Conservation (phyloP, 2,888 invertebrate genomes). For the Tenthredo scrophulariae region DNA sequence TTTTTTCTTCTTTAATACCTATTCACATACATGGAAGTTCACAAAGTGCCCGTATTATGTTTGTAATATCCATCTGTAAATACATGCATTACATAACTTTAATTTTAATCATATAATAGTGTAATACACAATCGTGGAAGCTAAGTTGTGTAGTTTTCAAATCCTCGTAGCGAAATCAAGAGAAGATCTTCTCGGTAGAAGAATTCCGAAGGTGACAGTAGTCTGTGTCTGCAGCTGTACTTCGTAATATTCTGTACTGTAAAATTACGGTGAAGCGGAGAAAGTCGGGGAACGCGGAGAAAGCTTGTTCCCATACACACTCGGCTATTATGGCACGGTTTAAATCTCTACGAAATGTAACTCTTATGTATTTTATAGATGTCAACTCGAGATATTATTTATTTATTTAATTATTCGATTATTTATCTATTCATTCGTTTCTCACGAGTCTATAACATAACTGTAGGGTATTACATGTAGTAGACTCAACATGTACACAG, state of each 20-base stretch:
- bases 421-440: neutral
- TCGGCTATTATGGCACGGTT: neutral
- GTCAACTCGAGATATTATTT: neutral
- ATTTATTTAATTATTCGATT: neutral
- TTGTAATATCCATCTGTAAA: neutral
- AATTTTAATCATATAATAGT: neutral
- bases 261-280: conserved; percentile 19
- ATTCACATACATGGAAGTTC: neutral
- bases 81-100: no score
- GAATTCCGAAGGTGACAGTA: neutral
- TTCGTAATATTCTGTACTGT: neutral
- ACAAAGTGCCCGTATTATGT: neutral
- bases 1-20: neutral
- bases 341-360: neutral
- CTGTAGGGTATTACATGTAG: neutral
- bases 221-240: neutral
- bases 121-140: neutral
- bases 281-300: conserved; percentile 40
- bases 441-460: neutral
- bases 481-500: neutral
- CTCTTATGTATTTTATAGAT: neutral
- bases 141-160: neutral
- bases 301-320: conserved; percentile 11
- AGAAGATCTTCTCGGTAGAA: neutral
- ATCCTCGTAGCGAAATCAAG: neutral